Evolutionary conservation across 2,888 invertebrate species (phyloP), one percentile per base, ranked within the genome.

Genomic region (Lepidocyrtoides sp.): DNA sequence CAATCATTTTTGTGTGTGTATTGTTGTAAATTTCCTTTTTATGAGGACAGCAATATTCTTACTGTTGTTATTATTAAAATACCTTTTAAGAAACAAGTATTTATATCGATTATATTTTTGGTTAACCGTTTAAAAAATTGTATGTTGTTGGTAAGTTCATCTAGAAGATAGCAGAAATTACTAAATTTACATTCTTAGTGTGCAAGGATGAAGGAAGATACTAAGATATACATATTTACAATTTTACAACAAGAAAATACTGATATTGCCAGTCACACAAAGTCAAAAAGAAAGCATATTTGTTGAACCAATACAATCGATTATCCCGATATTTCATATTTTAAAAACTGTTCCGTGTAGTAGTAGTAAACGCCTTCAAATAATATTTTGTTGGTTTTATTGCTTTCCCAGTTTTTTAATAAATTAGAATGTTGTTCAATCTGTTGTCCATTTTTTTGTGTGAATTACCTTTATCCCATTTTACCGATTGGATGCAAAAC

Each of bases 251-350:
- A 77, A 26, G 32, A 51, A 72, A 17, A 41, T 72, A 32, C 12
- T 77, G 77, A 51, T 77, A 77, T 77, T 77, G 77, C 54, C 77
- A 77, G 77, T 77, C 77, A 77, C 77, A 77, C 26, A 51, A 72
- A 51, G 77, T 77, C 29, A 77, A 77, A 26, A 77, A 72, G 4
- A 44, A n/a, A 7, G 3, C 51, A 54, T 51, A 77, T 77, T 77
- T 77, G 51, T 48, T 29, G 29, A 51, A 26, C 4, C 51, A 17
- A 60, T 17, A 51, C 57, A 36, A n/a, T n/a, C n/a, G n/a, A n/a
- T n/a, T n/a, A 60, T 36, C 81, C 60, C 81, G 57, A 81, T 81
- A 81, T 81, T 48, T 26, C 7, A 17, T 81, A 77, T 77, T 77
- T 54, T 77, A 32, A 12, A 44, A 72, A 72, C 20, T 72, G 20